Percentiles rank a stretch among this genome's conserved stretches.
phyloP scores from a whole-genome alignment of 2,113 vertebrate species.

The Nestor notabilis region DNA sequence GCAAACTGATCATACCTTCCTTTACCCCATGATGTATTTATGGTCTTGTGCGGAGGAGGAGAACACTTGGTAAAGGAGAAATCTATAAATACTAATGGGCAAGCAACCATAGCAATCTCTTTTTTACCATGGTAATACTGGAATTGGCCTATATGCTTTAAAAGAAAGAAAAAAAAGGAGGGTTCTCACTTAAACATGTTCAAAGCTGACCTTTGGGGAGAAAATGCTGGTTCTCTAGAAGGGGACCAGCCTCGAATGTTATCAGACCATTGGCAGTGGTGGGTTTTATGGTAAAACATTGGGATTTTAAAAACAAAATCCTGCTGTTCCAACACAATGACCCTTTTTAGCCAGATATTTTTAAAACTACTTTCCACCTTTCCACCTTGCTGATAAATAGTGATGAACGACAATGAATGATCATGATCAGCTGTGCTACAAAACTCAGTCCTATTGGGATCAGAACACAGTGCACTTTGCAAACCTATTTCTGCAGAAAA shows the following conservation, averaged over 20 bases:
- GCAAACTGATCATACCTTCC: background rate
- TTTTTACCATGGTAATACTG: background rate
- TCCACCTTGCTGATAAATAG: background rate
- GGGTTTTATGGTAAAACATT: background rate
- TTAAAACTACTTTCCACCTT: background rate
- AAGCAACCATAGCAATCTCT: background rate
- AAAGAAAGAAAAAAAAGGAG: background rate
- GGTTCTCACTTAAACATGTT: background rate
- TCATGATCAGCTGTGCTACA: background rate
- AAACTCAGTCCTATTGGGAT: background rate
- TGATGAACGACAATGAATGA: background rate
- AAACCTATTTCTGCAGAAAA: background rate
- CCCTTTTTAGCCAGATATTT: background rate
- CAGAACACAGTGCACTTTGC: background rate
- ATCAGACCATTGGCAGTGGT: background rate
- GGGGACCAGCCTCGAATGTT: background rate
- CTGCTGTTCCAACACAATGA: background rate
- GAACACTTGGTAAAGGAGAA: background rate
- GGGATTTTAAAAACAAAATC: background rate
- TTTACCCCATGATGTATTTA: background rate
- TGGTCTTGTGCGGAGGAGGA: background rate
- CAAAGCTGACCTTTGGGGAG: background rate
- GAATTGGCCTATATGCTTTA: background rate
- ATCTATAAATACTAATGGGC: background rate
- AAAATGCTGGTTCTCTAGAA: background rate